Evolutionary conservation across 2,797 vertebrate genomes (phyloP).

Genomic region (Macropus fuliginosus): DNA sequence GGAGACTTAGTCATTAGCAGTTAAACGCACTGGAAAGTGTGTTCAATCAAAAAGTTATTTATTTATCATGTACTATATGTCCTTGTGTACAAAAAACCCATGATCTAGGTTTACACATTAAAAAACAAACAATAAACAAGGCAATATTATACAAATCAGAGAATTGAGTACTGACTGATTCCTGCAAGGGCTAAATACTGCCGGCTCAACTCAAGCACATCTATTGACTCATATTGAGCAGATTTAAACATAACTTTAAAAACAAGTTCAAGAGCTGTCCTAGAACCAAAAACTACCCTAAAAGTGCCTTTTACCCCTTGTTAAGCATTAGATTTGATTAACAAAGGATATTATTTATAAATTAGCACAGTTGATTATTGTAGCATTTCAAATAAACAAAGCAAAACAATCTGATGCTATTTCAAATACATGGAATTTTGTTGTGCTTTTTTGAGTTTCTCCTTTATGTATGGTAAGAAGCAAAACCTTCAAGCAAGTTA

Average conservation of each 20-base stretch:
- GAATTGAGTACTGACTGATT: not conserved
- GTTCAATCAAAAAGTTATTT: not conserved
- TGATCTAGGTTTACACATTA: not conserved
- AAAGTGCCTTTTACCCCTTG: conserved; percentile 22
- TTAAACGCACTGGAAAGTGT: not conserved
- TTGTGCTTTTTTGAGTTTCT: conserved; percentile 57
- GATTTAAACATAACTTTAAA: conserved; percentile 11
- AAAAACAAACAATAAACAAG: not conserved
- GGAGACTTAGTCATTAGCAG: not conserved
- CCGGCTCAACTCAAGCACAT: conserved; percentile 20
- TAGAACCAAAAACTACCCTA: not conserved
- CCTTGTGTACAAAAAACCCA: not conserved
- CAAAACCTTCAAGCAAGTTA: conserved; percentile 80
- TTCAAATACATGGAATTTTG: conserved; percentile 59
- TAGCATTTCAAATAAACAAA: conserved; percentile 55
- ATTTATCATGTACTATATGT: not conserved
- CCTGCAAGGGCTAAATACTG: not conserved
- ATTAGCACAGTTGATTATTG: conserved; percentile 27
- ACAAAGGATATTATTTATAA: conserved; percentile 55
- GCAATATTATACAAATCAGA: not conserved
- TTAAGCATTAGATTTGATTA: conserved; percentile 33
- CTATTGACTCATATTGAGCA: not conserved
- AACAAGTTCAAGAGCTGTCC: conserved; percentile 17
- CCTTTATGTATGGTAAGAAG: conserved; percentile 77
- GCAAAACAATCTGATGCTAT: conserved; percentile 2